phyloP scores from a whole-genome alignment of 2,888 invertebrate species.

The Pterostichus niger region DNA sequence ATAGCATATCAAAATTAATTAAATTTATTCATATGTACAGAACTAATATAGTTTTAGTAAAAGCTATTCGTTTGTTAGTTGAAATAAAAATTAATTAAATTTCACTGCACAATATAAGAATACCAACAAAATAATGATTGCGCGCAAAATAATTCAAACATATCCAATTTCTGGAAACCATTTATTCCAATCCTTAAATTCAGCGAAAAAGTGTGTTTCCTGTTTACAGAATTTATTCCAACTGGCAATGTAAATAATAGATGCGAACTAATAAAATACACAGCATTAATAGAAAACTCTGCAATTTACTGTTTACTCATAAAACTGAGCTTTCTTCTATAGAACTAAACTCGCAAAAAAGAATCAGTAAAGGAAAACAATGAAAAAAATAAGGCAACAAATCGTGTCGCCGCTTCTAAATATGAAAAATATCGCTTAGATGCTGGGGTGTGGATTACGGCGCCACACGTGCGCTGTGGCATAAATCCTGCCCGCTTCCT shows the following conservation, averaged over 20 bases:
- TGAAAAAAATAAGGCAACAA: constrained; percentile 39
- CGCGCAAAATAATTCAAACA: neutral
- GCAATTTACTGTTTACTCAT: neutral
- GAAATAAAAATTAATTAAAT: too few species aligned
- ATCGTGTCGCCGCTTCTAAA: constrained; percentile 54
- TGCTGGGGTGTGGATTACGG: constrained; percentile 55
- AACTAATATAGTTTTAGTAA: too few species aligned
- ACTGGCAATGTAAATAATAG: neutral
- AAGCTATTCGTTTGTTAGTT: too few species aligned
- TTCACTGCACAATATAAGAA: too few species aligned
- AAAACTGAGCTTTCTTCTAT: neutral
- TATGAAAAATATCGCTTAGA: constrained; percentile 59
- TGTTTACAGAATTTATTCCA: constrained; percentile 12
- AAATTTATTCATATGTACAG: too few species aligned
- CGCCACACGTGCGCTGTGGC: constrained; percentile 50
- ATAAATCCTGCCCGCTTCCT: constrained; percentile 58
- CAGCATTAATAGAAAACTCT: constrained; percentile 6
- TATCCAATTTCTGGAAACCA: neutral
- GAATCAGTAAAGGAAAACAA: constrained; percentile 7
- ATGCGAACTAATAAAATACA: constrained; percentile 8
- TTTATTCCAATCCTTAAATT: neutral
- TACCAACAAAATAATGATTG: too few species aligned
- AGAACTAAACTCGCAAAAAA: neutral
- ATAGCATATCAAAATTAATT: too few species aligned
- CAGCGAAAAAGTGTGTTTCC: neutral